Evolutionary conservation across 2,113 vertebrate genomes (phyloP).

Genomic region (Eolophus roseicapilla): DNA sequence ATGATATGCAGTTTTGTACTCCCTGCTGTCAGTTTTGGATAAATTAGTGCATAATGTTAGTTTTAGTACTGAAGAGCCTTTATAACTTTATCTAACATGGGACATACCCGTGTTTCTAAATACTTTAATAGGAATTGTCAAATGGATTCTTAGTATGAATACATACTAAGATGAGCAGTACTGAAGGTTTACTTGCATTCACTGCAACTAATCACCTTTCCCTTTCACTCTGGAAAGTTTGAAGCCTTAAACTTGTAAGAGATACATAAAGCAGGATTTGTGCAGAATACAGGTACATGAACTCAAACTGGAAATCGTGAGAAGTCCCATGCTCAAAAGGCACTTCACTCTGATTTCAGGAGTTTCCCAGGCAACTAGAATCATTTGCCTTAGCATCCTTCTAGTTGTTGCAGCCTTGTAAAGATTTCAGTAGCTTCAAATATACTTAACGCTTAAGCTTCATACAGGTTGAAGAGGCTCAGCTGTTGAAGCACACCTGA

Average conservation of each 20-base stretch:
- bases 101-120: background rate
- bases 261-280: background rate
- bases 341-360: background rate
- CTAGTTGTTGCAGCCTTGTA: background rate
- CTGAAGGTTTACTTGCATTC: background rate
- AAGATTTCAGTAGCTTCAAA: background rate
- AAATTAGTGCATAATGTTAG: background rate
- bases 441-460: background rate
- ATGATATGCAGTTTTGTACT: background rate
- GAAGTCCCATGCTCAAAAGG: background rate
- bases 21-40: background rate
- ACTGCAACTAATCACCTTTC: background rate
- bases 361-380: background rate
- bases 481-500: background rate
- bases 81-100: background rate
- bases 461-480: background rate
- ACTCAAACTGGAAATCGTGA: background rate
- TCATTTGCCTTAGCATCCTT: background rate
- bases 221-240: background rate
- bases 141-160: background rate
- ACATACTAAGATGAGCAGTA: background rate
- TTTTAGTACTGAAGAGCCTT: background rate
- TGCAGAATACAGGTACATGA: background rate
- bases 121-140: background rate
- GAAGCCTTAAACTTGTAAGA: background rate